phyloP scores from a whole-genome alignment of 2,113 vertebrate species.

The Gambusia holbrooki region DNA sequence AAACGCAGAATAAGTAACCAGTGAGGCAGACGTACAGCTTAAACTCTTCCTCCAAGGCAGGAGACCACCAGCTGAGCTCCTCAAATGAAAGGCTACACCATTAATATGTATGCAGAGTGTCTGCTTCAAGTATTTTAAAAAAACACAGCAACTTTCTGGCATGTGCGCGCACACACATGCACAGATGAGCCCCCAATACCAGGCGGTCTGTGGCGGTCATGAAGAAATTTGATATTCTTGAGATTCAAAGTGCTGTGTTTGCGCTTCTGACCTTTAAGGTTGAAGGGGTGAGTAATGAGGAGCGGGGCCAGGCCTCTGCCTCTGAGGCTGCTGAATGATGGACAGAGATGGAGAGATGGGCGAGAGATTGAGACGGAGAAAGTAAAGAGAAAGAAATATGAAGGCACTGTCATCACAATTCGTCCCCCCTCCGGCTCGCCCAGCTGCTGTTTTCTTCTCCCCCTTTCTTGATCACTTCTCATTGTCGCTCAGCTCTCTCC shows the following conservation, averaged over 20 bases:
- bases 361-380: constrained; percentile 17
- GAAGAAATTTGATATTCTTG: constrained; percentile 49
- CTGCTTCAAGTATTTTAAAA: constrained; percentile 23
- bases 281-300: constrained; percentile 68
- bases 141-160: background rate
- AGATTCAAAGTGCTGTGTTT: constrained; percentile 45
- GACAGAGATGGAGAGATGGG: constrained; percentile 54
- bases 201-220: constrained; percentile 6
- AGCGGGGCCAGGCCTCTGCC: constrained; percentile 42
- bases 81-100: constrained; percentile 53
- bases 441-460: constrained; percentile 74
- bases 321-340: constrained; percentile 55
- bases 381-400: constrained; percentile 50
- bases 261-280: constrained; percentile 68
- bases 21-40: constrained; percentile 56
- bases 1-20: constrained; percentile 33
- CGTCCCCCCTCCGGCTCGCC: constrained; percentile 58
- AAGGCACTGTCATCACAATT: constrained; percentile 62
- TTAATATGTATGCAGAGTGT: constrained; percentile 63
- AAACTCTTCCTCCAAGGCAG: constrained; percentile 59
- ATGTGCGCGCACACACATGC: background rate
- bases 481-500: constrained; percentile 64
- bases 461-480: constrained; percentile 63
- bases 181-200: background rate
- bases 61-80: constrained; percentile 67